Evolutionary conservation across 2,797 vertebrate species (phyloP).

Genomic region (Sebastes hubbsi): DNA sequence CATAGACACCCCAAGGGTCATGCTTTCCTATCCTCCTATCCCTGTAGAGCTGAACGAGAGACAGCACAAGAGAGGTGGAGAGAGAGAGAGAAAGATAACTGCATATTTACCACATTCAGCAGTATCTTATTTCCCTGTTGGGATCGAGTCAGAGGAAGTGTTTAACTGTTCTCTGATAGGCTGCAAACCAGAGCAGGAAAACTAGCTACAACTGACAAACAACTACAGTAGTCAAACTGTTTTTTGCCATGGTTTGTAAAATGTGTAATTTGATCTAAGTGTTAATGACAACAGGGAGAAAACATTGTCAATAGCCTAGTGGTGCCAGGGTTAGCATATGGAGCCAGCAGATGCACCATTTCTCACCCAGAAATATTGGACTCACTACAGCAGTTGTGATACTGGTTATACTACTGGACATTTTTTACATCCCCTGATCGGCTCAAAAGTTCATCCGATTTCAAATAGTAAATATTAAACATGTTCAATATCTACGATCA

Average conservation of each 20-base stretch:
- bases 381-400: background rate
- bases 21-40: conserved; percentile 75
- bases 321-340: background rate
- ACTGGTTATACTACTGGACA: background rate
- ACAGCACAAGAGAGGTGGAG: conserved; percentile 38
- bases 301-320: background rate
- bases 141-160: conserved; percentile 70
- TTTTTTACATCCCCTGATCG: too few species aligned
- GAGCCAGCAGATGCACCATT: background rate
- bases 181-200: conserved; percentile 59
- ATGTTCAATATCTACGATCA: too few species aligned
- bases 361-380: background rate
- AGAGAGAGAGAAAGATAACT: conserved; percentile 60
- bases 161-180: conserved; percentile 69
- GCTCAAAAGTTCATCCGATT: too few species aligned
- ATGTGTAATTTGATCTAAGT: conserved; percentile 5
- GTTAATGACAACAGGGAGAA: background rate
- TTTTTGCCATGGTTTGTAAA: background rate
- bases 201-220: conserved; percentile 59
- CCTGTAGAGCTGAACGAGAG: conserved; percentile 67
- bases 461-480: too few species aligned
- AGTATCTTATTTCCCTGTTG: conserved; percentile 74
- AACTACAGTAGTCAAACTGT: conserved; percentile 22
- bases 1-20: conserved; percentile 71
- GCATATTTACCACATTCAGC: conserved; percentile 78